A percentile compares a stretch with the other conserved stretches of the same genome.
phyloP scores from a whole-genome alignment of 2,113 vertebrate species.

The Athene cunicularia region DNA sequence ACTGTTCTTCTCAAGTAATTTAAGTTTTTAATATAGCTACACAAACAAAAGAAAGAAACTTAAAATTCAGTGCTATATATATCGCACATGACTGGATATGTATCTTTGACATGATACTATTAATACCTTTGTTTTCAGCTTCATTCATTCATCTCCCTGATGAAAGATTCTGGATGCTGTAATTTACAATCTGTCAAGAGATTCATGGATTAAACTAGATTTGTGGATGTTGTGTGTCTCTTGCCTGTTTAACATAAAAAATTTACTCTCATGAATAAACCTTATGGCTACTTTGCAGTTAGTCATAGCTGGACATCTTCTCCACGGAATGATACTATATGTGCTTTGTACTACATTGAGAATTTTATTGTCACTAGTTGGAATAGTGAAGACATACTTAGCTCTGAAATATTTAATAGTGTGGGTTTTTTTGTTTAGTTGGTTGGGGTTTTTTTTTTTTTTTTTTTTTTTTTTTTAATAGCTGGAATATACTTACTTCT shows the following conservation, averaged over 20 bases:
- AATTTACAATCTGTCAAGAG: conserved; percentile 9
- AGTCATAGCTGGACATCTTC: neutral
- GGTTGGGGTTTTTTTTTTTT: too few relatives aligned
- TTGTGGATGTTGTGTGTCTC: neutral
- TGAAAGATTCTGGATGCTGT: conserved; percentile 3
- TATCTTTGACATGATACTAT: conserved; percentile 1
- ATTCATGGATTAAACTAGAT: neutral
- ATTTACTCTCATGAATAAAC: neutral
- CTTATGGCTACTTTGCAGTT: neutral
- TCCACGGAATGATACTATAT: neutral
- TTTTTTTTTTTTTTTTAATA: neutral
- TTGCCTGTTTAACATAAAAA: neutral
- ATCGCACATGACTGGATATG: neutral
- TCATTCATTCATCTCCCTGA: neutral
- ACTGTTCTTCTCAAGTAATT: neutral
- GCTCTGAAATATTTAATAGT: neutral
- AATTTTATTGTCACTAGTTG: neutral
- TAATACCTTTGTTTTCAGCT: conserved; percentile 28
- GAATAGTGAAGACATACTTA: neutral
- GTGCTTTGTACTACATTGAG: neutral
- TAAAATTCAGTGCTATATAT: neutral
- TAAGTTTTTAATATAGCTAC: neutral
- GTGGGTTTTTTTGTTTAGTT: too few relatives aligned
- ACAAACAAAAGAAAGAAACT: neutral
- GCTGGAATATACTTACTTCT: neutral